Percentiles rank a stretch among this genome's conserved stretches.
phyloP scores from a whole-genome alignment of 1,140 invertebrate species.

The Drosophila rufa region DNA sequence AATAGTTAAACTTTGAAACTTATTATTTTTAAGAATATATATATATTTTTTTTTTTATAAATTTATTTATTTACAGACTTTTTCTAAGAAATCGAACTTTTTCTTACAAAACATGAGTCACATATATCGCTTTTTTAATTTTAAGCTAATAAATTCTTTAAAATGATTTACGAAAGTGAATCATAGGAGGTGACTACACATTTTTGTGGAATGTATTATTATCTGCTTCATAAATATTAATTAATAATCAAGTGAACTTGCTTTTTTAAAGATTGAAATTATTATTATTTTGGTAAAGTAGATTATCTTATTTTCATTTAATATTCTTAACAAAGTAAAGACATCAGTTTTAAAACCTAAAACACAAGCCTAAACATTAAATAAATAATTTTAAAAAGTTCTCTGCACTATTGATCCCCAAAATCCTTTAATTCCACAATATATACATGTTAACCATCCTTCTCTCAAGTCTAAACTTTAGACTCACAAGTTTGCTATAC shows the following conservation, averaged over 20 bases:
- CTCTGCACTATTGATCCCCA: neutral
- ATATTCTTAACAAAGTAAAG: neutral
- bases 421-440: neutral
- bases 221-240: neutral
- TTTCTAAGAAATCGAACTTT: neutral
- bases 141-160: neutral
- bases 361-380: too few relatives aligned
- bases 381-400: neutral
- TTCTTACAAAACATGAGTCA: neutral
- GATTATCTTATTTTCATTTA: neutral
- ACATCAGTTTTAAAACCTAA: too few relatives aligned
- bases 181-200: too few relatives aligned
- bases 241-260: neutral
- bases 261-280: neutral
- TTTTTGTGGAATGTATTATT: neutral
- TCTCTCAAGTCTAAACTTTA: neutral
- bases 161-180: neutral
- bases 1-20: neutral
- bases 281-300: too few relatives aligned
- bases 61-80: neutral
- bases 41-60: neutral
- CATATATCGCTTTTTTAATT: too few relatives aligned
- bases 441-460: neutral
- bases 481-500: neutral
- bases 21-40: neutral